phyloP scores from a whole-genome alignment of 2,797 vertebrate genomes.

The Mus minutoides region DNA sequence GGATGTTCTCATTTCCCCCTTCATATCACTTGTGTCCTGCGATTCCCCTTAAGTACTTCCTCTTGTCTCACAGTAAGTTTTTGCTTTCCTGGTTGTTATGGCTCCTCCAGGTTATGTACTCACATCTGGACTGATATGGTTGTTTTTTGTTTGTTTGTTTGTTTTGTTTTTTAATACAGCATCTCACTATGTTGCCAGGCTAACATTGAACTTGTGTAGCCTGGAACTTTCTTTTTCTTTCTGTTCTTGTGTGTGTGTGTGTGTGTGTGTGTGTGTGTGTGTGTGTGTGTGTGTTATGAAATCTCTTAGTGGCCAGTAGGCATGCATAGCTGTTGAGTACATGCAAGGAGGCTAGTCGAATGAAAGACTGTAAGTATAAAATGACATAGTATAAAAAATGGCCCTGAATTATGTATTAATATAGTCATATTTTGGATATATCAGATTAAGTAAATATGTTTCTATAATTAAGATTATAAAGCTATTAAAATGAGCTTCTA shows the following conservation, averaged over 20 bases:
- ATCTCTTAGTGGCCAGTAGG: background rate
- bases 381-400: background rate
- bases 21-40: background rate
- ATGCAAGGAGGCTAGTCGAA: background rate
- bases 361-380: constrained; percentile 23
- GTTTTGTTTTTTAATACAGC: background rate
- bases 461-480: constrained; percentile 8
- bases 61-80: background rate
- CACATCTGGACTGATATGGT: too few species aligned
- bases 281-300: background rate
- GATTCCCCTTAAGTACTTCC: background rate
- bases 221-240: background rate
- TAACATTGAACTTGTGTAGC: background rate
- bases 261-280: background rate
- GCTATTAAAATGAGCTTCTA: constrained; percentile 27
- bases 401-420: constrained; percentile 1
- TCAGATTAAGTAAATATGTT: constrained; percentile 43
- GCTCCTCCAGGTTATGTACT: background rate
- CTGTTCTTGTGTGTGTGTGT: background rate
- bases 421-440: constrained; percentile 15
- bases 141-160: background rate
- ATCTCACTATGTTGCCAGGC: background rate
- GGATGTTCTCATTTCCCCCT: background rate
- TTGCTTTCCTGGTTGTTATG: background rate
- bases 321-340: background rate